phyloP scores from a whole-genome alignment of 2,888 invertebrate genomes.

The Malthinus flaveolus region DNA sequence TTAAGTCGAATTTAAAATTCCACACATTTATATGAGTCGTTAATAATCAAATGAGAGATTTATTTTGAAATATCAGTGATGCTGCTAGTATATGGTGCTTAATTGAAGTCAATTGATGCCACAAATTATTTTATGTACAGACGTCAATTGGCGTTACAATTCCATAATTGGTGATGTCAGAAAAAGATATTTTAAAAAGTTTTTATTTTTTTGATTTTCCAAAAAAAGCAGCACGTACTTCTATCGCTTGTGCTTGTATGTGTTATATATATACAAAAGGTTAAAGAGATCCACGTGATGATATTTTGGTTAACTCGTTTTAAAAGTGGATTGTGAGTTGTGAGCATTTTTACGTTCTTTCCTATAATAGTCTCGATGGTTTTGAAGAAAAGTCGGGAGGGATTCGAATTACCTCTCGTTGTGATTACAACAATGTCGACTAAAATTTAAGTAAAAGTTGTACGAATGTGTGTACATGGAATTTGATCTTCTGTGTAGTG shows the following conservation, averaged over 20 bases:
- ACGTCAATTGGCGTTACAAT: conserved; percentile 7
- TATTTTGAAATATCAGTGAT: conserved; percentile 7
- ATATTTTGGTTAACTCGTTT: background rate
- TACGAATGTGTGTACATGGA: conserved; percentile 40
- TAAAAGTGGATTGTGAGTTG: background rate
- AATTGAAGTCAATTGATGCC: conserved; percentile 6
- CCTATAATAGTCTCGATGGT: background rate
- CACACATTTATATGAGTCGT: conserved; percentile 3
- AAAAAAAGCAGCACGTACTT: too few species aligned
- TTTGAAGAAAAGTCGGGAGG: too few species aligned
- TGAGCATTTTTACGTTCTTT: background rate
- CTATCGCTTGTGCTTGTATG: too few species aligned
- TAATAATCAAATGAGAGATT: conserved; percentile 4
- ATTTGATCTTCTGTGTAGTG: conserved; percentile 50
- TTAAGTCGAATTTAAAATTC: background rate
- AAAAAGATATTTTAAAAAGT: conserved; percentile 3
- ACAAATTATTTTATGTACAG: conserved; percentile 7
- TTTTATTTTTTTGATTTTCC: background rate
- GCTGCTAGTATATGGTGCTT: background rate
- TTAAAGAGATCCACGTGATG: background rate
- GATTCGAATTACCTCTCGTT: background rate
- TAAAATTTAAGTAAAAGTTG: conserved; percentile 28
- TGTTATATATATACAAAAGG: too few species aligned
- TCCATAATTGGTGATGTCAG: conserved; percentile 7
- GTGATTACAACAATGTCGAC: conserved; percentile 8